Conservation (phyloP, 2,113 vertebrate genomes). For the pig (Sus scrofa) region DNA sequence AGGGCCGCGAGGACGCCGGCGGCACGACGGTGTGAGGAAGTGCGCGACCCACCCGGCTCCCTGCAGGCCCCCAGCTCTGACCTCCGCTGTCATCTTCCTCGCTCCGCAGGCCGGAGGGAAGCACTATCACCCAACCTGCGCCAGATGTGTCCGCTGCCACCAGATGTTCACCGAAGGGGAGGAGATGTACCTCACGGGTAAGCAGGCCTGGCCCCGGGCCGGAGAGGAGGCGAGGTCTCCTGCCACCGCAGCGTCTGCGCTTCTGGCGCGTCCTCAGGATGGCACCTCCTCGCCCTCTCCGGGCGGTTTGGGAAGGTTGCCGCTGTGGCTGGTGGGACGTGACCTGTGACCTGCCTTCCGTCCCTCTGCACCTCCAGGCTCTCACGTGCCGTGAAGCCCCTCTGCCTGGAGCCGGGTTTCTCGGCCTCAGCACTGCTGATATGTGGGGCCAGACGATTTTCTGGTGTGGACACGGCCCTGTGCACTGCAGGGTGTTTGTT, state of each 20-base stretch:
- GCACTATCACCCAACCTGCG: slow-evolving; percentile 98
- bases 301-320: slow-evolving; percentile 49
- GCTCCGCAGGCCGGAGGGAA: slow-evolving; percentile 95
- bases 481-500: background rate
- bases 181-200: slow-evolving; percentile 99
- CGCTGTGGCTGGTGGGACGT: slow-evolving; percentile 74
- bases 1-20: background rate
- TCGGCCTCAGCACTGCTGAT: background rate
- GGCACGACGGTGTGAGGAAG: background rate
- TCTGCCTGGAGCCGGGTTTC: background rate
- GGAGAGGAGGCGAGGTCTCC: background rate
- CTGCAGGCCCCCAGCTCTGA: background rate
- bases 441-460: background rate
- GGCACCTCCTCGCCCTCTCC: slow-evolving; percentile 49
- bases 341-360: slow-evolving; percentile 75
- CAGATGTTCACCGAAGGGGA: slow-evolving; percentile 99
- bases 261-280: slow-evolving; percentile 49
- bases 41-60: background rate
- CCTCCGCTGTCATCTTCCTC: background rate
- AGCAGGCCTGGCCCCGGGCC: slow-evolving; percentile 22
- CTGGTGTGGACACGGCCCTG: background rate
- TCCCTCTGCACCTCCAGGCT: slow-evolving; percentile 18
- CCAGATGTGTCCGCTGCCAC: slow-evolving; percentile 97
- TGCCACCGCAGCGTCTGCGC: background rate
- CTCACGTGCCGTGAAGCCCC: background rate